phyloP scores from a whole-genome alignment of 2,888 invertebrate genomes.

The Drosophila anceps region DNA sequence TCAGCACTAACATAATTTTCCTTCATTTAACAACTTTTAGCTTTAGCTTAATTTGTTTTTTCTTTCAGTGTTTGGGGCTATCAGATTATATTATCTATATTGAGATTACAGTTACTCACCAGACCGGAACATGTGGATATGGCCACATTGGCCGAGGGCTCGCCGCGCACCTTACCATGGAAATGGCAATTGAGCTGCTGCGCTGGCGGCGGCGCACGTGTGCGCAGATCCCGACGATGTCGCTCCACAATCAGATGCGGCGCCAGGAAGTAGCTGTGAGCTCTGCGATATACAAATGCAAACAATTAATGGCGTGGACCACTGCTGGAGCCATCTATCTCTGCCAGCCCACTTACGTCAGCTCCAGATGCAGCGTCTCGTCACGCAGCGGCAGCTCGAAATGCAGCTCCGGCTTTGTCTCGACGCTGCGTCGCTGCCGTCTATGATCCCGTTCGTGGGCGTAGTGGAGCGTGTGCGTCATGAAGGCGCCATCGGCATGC shows the following conservation, averaged over 20 bases:
- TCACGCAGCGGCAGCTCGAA: slow-evolving; percentile 67
- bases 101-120: slow-evolving; percentile 87
- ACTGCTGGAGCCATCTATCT: not conserved
- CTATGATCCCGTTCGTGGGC: slow-evolving; percentile 78
- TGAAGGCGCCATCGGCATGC: slow-evolving; percentile 80
- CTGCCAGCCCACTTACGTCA: slow-evolving; percentile 78
- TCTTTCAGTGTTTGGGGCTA: not conserved
- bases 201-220: slow-evolving; percentile 82
- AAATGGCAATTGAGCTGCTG: slow-evolving; percentile 90
- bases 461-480: slow-evolving; percentile 83
- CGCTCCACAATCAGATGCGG: slow-evolving; percentile 91
- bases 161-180: slow-evolving; percentile 90
- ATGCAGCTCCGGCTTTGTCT: slow-evolving; percentile 50
- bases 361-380: slow-evolving; percentile 84
- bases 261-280: slow-evolving; percentile 89
- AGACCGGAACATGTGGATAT: slow-evolving; percentile 93
- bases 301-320: not conserved
- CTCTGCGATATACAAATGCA: slow-evolving; percentile 85
- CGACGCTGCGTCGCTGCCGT: slow-evolving; percentile 63
- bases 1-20: not conserved
- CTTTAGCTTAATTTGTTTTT: not conserved
- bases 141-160: slow-evolving; percentile 90
- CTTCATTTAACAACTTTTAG: not conserved
- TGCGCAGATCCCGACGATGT: slow-evolving; percentile 86
- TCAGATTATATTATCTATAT: not conserved